These are phyloP conservation scores for Frankliniella intonsa DNA, from an alignment of 2,888 invertebrate genomes.

Conservation along the genomic window DNA sequence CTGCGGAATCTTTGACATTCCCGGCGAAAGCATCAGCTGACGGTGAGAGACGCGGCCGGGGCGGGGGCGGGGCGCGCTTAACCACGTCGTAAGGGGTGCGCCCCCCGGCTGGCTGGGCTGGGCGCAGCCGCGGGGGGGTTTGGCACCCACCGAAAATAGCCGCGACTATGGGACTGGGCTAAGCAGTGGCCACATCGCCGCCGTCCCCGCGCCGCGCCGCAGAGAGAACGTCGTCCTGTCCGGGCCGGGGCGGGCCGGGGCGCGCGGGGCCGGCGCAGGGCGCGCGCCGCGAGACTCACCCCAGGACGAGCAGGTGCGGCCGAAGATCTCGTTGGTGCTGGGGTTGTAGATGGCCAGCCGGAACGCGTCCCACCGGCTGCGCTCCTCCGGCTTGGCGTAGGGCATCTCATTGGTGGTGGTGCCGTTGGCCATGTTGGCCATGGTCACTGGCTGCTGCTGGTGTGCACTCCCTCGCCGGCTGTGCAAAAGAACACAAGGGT, in stretches of 20 bases:
- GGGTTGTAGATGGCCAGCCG: slow-evolving; percentile 48
- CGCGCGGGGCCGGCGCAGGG: slow-evolving; percentile 22
- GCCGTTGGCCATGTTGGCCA: slow-evolving; percentile 30
- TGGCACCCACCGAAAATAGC: no score
- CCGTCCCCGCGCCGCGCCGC: background rate
- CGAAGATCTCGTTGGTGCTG: slow-evolving; percentile 53
- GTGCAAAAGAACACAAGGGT: no score
- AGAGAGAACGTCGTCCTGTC: background rate
- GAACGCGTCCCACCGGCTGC: slow-evolving; percentile 42
- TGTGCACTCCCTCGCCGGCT: background rate
- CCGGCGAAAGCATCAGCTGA: no score
- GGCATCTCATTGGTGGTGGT: slow-evolving; percentile 39
- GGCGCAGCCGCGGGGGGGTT: no score
- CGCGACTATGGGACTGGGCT: no score
- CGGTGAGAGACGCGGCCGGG: no score
- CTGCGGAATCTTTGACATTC: no score
- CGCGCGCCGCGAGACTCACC: slow-evolving; percentile 52
- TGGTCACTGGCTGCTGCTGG: background rate
- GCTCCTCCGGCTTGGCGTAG: slow-evolving; percentile 38
- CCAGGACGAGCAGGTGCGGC: slow-evolving; percentile 60
- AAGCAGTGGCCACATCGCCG: background rate
- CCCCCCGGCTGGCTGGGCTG: no score
- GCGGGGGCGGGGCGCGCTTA: no score
- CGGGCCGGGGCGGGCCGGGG: background rate
- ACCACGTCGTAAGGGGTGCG: no score